phyloP scores from a whole-genome alignment of 2,113 vertebrate genomes.

The Malurus melanocephalus region DNA sequence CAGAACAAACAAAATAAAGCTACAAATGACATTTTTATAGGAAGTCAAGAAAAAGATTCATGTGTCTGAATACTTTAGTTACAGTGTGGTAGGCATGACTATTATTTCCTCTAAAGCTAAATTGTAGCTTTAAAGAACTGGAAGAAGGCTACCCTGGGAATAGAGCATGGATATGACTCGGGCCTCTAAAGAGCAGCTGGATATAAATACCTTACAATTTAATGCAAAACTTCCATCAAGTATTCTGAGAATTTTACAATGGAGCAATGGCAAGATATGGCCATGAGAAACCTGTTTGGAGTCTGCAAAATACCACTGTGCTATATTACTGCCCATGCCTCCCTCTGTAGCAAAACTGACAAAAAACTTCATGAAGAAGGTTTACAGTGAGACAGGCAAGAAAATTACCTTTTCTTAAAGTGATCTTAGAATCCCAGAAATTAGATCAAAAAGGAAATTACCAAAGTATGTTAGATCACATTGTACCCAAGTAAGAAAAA shows the following conservation, averaged over 20 bases:
- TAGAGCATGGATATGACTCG: not conserved
- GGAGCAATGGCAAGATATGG: not conserved
- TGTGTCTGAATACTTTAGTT: slow-evolving; percentile 55
- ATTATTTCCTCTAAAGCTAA: slow-evolving; percentile 52
- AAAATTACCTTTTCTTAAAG: not conserved
- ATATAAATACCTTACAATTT: slow-evolving; percentile 21
- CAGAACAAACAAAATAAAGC: slow-evolving; percentile 47
- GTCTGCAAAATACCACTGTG: not conserved
- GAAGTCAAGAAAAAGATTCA: slow-evolving; percentile 52
- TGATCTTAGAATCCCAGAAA: not conserved
- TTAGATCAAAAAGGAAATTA: not conserved
- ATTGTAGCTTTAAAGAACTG: slow-evolving; percentile 2
- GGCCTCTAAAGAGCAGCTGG: not conserved
- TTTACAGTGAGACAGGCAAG: not conserved
- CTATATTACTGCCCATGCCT: not conserved
- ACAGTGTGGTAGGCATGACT: slow-evolving; percentile 30
- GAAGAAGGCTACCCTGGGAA: slow-evolving; percentile 1
- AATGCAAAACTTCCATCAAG: slow-evolving; percentile 13
- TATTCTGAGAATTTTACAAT: slow-evolving; percentile 8
- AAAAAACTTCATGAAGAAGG: not conserved
- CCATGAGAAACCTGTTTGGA: not conserved
- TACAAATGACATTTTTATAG: slow-evolving; percentile 52
- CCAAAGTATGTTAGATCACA: not conserved
- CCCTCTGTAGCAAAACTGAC: not conserved
- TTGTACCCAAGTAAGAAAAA: not conserved